These are phyloP conservation scores for Taxidea taxus DNA, from an alignment of 2,113 vertebrate genomes.

Conservation along the genomic window DNA sequence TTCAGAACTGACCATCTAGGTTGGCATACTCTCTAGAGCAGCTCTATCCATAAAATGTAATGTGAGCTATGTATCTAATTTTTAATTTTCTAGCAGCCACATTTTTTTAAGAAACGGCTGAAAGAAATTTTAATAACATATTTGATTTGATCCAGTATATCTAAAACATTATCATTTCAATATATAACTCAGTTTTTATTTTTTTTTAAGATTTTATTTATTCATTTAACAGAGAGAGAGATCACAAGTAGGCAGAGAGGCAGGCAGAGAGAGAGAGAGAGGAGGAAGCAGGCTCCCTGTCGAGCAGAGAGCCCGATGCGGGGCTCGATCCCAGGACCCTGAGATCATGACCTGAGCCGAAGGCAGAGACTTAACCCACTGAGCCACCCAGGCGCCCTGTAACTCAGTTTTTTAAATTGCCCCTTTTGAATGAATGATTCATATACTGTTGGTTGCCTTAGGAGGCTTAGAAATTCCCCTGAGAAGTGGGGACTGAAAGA, in stretches of 20 bases:
- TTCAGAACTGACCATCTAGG: background rate
- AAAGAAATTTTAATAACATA: background rate
- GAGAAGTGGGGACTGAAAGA: background rate
- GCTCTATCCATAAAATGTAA: background rate
- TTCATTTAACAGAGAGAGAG: no score
- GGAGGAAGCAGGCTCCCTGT: no score
- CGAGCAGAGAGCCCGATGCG: no score
- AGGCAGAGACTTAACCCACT: no score
- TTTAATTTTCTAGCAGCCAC: background rate
- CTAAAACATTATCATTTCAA: conserved; percentile 1
- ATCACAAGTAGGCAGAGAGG: no score
- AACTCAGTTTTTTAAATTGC: no score
- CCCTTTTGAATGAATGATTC: background rate
- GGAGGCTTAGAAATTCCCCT: background rate
- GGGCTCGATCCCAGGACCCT: no score
- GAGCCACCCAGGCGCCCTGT: no score
- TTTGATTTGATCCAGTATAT: background rate
- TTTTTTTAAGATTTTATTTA: no score
- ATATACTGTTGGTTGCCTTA: background rate
- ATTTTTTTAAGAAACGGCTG: background rate
- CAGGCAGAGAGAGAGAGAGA: no score
- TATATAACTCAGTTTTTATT: background rate
- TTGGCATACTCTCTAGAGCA: background rate
- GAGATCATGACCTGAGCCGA: no score
- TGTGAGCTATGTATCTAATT: background rate